Base-by-base conservation (phyloP, 2,113 vertebrate genomes). In the Chloroceryle aenea region DNA sequence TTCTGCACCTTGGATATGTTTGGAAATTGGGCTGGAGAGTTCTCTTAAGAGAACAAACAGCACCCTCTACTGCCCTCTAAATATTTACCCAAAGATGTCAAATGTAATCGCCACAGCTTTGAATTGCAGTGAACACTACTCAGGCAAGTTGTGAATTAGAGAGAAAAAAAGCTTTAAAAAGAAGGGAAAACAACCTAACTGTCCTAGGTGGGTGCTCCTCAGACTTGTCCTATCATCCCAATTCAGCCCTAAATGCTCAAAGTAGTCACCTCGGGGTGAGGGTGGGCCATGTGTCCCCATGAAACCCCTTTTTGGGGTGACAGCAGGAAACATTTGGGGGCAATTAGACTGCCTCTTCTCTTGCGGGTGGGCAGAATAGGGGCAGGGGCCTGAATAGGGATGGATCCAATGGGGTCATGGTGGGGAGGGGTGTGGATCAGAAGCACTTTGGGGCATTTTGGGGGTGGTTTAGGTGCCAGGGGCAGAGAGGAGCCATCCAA, bases 251-350 rank as follows among this genome's bases (percentile, higher is more conserved):
- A 55, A 38, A 27, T 2, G 1, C 12, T 14, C 67, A 45, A 0
- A 15, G 25, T 19, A 13, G 52, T 9, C 15, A 53, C 3, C 58
- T 36, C 47, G 23, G 26, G 42, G 21, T 0, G 0, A 62, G 27
- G 26, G 27, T 6, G 26, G 3, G 10, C 18, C 7, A 26, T 34
- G 19, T 0, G 0, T 12, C 21, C 1, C 1, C 0, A 10, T 38
- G 7, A 32, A 77, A 7, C 23, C 27, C 26, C 10, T 53, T 74
- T 83, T 30, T 5, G 89, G 64, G 62, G 26, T 2, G 3, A 23
- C 47, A 38, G 43, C 3, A 1, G 25, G 14, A 29, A 91, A 53
- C 79, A 59, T 13, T 8, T 5, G 6, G 36, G 21, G 15, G 8
- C 22, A 87, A 43, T 34, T 2, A 21, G 25, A 9, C 34, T 27